A percentile compares a stretch with the other conserved stretches of the same genome.
These are phyloP conservation scores for Encarsia formosa DNA, from an alignment of 2,888 invertebrate species.

Conservation along the genomic window DNA sequence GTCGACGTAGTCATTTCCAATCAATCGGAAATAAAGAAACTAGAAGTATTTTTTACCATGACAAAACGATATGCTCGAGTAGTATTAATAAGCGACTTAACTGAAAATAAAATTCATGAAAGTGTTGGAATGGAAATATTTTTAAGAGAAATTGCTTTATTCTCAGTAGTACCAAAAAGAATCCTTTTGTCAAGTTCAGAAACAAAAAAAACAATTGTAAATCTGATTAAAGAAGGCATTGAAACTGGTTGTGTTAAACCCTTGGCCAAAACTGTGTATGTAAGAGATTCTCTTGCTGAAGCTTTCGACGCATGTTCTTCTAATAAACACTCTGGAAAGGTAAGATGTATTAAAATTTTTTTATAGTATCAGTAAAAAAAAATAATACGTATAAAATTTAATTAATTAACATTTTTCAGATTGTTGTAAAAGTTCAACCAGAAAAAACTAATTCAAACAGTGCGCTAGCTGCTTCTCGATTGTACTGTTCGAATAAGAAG, in stretches of 20 bases:
- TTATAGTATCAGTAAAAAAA: neutral
- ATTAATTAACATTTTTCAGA: slow-evolving; percentile 16
- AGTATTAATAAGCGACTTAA: slow-evolving; percentile 54
- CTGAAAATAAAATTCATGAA: slow-evolving; percentile 49
- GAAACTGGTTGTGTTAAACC: slow-evolving; percentile 65
- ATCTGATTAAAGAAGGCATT: slow-evolving; percentile 62
- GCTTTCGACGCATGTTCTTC: slow-evolving; percentile 64
- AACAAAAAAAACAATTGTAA: slow-evolving; percentile 56
- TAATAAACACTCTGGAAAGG: slow-evolving; percentile 79
- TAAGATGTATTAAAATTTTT: slow-evolving; percentile 36
- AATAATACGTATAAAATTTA: neutral
- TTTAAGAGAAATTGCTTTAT: slow-evolving; percentile 34
- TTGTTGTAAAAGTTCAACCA: slow-evolving; percentile 34
- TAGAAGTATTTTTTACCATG: slow-evolving; percentile 60
- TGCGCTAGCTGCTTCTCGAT: slow-evolving; percentile 49
- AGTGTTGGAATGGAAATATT: slow-evolving; percentile 45
- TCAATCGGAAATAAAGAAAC: slow-evolving; percentile 71
- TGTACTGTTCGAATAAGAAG: slow-evolving; percentile 51
- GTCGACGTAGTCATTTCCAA: slow-evolving; percentile 64
- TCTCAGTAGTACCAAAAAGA: slow-evolving; percentile 46
- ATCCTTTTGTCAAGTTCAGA: slow-evolving; percentile 50
- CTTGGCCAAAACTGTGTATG: slow-evolving; percentile 63
- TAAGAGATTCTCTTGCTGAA: slow-evolving; percentile 62
- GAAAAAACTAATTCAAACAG: neutral
- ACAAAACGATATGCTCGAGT: slow-evolving; percentile 48